Conservation (phyloP, 2,797 vertebrate genomes). For the Anguilla marmorata region DNA sequence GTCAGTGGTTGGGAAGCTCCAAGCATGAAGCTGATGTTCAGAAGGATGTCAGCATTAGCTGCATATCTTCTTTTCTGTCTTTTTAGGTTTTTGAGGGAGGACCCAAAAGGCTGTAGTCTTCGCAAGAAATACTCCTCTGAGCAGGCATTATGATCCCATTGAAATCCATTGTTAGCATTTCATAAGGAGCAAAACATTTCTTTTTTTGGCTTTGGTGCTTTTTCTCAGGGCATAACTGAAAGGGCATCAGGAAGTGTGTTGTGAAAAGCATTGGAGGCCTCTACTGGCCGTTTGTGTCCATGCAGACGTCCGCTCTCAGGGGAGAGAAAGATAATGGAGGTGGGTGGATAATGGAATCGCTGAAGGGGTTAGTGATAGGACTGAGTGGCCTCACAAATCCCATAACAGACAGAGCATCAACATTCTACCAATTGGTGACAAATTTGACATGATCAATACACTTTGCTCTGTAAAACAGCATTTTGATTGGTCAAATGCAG, state of each 20-base stretch:
- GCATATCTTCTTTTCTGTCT: neutral
- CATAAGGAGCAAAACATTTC: neutral
- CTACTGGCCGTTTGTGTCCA: conserved; percentile 81
- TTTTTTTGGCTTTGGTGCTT: conserved; percentile 41
- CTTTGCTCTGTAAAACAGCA: neutral
- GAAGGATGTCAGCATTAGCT: neutral
- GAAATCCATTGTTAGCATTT: neutral
- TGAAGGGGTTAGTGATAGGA: neutral
- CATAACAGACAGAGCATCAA: neutral
- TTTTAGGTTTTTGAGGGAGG: neutral
- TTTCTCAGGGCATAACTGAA: conserved; percentile 25
- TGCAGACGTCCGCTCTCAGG: conserved; percentile 57
- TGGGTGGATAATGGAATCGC: conserved; percentile 17
- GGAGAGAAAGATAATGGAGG: conserved; percentile 55
- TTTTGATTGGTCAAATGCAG: neutral
- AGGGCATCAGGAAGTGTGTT: conserved; percentile 34
- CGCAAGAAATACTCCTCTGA: neutral
- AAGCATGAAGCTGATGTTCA: neutral
- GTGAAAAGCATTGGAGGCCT: conserved; percentile 93
- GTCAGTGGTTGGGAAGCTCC: neutral
- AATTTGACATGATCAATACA: neutral
- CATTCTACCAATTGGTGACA: neutral
- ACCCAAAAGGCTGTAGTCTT: neutral
- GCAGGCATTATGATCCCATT: neutral
- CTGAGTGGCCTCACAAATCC: neutral